Percentiles rank a stretch among this genome's conserved stretches.
Evolutionary conservation across 2,113 vertebrate genomes (phyloP).

Genomic region (Upupa epops): DNA sequence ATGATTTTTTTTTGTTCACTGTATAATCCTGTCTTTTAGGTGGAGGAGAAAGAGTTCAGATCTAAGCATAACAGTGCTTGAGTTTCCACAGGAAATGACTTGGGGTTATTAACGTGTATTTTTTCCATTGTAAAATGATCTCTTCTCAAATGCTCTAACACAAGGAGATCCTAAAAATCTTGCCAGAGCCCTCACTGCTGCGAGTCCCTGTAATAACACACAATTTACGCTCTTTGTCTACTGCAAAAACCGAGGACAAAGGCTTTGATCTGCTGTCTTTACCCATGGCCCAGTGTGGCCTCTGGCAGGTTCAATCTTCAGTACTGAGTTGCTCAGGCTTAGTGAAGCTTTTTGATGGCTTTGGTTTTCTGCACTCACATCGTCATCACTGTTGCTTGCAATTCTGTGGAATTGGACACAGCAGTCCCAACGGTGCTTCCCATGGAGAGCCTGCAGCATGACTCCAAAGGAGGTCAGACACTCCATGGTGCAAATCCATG

Average conservation of each 20-base stretch:
- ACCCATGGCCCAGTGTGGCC: rapidly evolving
- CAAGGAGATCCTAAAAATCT: not conserved
- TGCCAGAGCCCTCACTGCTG: not conserved
- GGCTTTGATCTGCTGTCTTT: not conserved
- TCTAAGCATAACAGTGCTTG: not conserved
- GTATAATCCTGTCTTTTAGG: not conserved
- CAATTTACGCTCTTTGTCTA: not conserved
- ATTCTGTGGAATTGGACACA: not conserved
- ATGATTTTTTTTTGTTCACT: not conserved
- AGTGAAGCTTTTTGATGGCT: not conserved
- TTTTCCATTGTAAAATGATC: constrained; percentile 31
- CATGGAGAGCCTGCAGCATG: rapidly evolving
- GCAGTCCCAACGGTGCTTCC: not conserved
- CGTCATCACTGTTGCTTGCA: not conserved
- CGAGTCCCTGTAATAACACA: not conserved
- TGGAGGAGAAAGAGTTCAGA: not conserved
- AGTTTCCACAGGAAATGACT: constrained; percentile 28
- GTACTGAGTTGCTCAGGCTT: not conserved
- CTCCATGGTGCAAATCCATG: rapidly evolving
- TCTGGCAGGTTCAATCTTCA: not conserved
- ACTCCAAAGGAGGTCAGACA: not conserved
- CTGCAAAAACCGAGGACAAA: not conserved
- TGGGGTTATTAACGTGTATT: not conserved
- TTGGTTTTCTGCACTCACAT: not conserved
- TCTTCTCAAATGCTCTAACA: not conserved